Percentiles rank a stretch among this genome's conserved stretches.
Evolutionary conservation across 1,140 invertebrate species (phyloP).

Genomic region (Protaetia brevitarsis): DNA sequence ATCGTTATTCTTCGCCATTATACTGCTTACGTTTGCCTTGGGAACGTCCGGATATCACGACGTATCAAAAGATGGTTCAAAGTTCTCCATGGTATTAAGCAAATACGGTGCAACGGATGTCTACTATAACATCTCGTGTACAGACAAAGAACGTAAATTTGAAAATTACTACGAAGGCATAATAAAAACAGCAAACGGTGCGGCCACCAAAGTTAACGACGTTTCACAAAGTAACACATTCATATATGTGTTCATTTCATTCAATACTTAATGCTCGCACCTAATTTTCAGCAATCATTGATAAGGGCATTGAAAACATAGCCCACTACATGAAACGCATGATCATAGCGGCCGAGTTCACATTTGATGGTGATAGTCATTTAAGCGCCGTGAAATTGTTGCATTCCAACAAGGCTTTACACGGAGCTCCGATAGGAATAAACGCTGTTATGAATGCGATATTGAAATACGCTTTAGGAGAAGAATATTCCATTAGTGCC

Average conservation of each 20-base stretch:
- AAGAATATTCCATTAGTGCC: neutral
- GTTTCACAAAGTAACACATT: constrained; percentile 29
- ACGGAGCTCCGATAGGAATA: constrained; percentile 60
- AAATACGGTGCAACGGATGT: neutral
- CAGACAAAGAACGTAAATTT: neutral
- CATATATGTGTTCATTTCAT: neutral
- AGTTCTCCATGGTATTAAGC: neutral
- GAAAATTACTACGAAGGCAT: neutral
- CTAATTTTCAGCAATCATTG: constrained; percentile 39
- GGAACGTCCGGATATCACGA: neutral
- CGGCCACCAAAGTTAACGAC: constrained; percentile 26
- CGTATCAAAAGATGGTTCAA: neutral
- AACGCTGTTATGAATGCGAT: constrained; percentile 58
- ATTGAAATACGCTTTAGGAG: constrained; percentile 41
- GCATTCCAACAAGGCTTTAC: constrained; percentile 57
- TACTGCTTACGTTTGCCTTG: neutral
- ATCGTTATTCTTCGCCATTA: neutral
- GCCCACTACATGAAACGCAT: constrained; percentile 41
- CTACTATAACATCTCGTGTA: neutral
- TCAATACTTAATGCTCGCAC: neutral
- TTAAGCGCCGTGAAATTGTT: constrained; percentile 45
- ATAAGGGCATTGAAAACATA: constrained; percentile 39
- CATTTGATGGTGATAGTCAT: constrained; percentile 28
- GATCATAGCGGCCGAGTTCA: constrained; percentile 46
- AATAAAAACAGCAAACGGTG: neutral